phyloP scores from a whole-genome alignment of 2,113 vertebrate genomes.

The Empidonax traillii region DNA sequence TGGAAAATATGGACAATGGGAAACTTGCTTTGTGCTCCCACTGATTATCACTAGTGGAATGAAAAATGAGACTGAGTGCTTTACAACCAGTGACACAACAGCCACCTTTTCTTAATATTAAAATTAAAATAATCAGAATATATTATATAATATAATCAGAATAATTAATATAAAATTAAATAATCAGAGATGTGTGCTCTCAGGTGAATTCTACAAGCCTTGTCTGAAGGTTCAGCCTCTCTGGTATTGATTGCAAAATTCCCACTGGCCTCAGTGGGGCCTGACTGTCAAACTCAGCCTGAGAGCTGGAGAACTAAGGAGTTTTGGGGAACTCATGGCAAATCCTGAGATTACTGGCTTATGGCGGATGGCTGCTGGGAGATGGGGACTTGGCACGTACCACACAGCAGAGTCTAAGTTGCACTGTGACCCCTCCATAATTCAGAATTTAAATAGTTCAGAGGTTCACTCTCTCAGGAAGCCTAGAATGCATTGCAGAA shows the following conservation, averaged over 20 bases:
- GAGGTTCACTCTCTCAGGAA: not conserved
- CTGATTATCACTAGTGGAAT: not conserved
- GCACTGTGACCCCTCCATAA: not conserved
- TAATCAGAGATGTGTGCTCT: not conserved
- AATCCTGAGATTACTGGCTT: not conserved
- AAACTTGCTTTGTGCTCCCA: not conserved
- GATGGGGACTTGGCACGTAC: not conserved
- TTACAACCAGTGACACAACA: not conserved
- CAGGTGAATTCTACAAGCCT: not conserved
- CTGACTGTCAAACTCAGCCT: not conserved
- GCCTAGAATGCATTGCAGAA: not conserved
- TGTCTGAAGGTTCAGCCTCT: not conserved
- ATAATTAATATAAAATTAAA: not conserved
- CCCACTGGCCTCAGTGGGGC: not conserved
- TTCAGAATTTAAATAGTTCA: constrained; percentile 4
- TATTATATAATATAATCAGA: too few relatives aligned
- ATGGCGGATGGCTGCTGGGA: not conserved
- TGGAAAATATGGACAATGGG: not conserved
- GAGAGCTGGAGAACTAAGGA: not conserved
- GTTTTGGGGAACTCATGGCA: not conserved
- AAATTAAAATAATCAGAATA: not conserved
- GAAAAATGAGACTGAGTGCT: not conserved
- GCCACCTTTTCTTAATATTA: not conserved
- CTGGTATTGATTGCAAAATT: not conserved
- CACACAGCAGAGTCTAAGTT: not conserved